Evolutionary conservation across 1,140 invertebrate genomes (phyloP).

Genomic region (Drosophila chauvacae): DNA sequence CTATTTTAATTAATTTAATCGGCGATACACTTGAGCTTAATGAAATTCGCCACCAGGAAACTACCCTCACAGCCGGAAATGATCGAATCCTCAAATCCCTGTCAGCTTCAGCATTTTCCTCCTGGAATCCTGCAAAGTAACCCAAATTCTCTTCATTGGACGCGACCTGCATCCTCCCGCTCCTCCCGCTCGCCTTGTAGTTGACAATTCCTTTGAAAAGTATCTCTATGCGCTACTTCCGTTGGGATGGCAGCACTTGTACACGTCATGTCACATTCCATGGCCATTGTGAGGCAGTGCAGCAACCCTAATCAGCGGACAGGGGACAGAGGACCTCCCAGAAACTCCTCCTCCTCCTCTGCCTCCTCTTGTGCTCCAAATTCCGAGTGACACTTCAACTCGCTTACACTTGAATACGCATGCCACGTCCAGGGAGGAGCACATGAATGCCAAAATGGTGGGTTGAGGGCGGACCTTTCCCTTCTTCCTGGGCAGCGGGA

Average conservation of each 20-base stretch:
- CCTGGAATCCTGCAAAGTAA: constrained; percentile 45
- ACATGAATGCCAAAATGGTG: constrained; percentile 66
- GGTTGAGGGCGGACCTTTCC: constrained; percentile 11
- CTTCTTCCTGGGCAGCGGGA: background rate
- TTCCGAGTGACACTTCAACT: constrained; percentile 78
- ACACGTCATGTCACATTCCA: constrained; percentile 73
- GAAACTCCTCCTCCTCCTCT: background rate
- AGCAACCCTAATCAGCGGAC: constrained; percentile 77
- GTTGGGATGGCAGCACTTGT: constrained; percentile 60
- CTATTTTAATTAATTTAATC: too few relatives aligned
- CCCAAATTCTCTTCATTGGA: constrained; percentile 67
- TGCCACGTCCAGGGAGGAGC: constrained; percentile 70
- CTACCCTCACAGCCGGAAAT: background rate
- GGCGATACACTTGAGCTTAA: background rate
- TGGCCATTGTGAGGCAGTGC: constrained; percentile 65
- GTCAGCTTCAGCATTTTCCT: constrained; percentile 29
- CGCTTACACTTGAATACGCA: constrained; percentile 77
- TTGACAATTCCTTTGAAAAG: constrained; percentile 16
- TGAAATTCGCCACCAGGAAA: background rate
- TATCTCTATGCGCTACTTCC: constrained; percentile 38
- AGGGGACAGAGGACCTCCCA: constrained; percentile 16
- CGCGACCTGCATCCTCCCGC: background rate
- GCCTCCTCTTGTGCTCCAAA: constrained; percentile 57
- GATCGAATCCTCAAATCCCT: constrained; percentile 24
- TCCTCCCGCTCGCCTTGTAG: background rate